Percentiles rank a stretch among this genome's conserved stretches.
Conservation (phyloP, 2,888 invertebrate species). For the Drosophila flavopinicola region DNA sequence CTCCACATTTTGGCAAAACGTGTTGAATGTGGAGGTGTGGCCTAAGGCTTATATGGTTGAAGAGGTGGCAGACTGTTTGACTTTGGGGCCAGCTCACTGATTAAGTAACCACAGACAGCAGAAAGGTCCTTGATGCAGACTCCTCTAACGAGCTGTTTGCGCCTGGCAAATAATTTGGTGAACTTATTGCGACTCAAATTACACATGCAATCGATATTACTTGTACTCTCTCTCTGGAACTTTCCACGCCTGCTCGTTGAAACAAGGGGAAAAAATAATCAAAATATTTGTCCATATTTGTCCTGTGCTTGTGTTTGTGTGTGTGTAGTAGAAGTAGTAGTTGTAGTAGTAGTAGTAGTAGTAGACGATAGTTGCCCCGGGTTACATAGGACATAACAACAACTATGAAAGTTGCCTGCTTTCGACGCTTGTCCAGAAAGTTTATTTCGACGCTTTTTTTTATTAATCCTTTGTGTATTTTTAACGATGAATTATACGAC, state of each 20-base stretch:
- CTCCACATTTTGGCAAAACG: conserved; percentile 35
- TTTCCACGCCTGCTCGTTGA: conserved; percentile 6
- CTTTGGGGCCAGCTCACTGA: conserved; percentile 22
- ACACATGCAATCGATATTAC: conserved; percentile 48
- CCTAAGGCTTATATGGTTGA: conserved; percentile 1
- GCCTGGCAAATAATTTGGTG: conserved; percentile 45
- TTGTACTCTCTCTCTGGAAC: conserved; percentile 4
- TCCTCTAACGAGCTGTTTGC: conserved; percentile 28
- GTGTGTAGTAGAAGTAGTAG: conserved; percentile 2
- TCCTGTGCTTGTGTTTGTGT: conserved; percentile 11
- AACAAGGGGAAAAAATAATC: conserved; percentile 17
- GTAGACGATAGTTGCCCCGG: conserved; percentile 64
- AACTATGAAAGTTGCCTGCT: conserved; percentile 32
- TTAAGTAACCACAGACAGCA: conserved; percentile 26
- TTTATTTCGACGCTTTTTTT: conserved; percentile 35
- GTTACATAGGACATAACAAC: conserved; percentile 65
- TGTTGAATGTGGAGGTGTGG: conserved; percentile 46
- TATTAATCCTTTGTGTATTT: conserved; percentile 75
- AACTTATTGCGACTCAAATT: conserved; percentile 54
- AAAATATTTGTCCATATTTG: conserved; percentile 50
- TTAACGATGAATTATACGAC: conserved; percentile 62
- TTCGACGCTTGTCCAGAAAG: conserved; percentile 11
- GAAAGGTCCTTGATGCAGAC: conserved; percentile 16
- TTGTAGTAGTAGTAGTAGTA: conserved; percentile 25
- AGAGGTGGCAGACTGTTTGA: conserved; percentile 9